These are phyloP conservation scores for Spatula versicolor DNA, from an alignment of 2,797 vertebrate genomes.

Conservation along the genomic window DNA sequence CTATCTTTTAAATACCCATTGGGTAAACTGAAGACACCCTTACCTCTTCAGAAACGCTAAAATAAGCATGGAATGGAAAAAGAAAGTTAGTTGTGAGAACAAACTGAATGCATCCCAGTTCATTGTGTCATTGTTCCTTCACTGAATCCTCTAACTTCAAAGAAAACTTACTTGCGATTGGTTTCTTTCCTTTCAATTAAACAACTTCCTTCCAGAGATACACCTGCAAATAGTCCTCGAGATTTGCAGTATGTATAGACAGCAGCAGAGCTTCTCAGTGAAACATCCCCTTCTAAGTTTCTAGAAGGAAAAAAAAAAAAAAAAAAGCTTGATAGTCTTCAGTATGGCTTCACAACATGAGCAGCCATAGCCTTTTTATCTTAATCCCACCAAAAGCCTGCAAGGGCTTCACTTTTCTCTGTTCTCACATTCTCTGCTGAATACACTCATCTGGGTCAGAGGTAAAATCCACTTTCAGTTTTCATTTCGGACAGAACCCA, in stretches of 20 bases:
- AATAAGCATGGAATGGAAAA: background rate
- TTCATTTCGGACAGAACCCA: background rate
- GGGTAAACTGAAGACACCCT: background rate
- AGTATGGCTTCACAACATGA: background rate
- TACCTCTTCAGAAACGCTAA: background rate
- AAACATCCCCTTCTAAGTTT: slow-evolving; percentile 93
- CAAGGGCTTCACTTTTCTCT: background rate
- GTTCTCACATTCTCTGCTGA: background rate
- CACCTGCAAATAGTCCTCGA: slow-evolving; percentile 91
- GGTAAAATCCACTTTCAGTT: background rate
- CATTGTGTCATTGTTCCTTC: background rate
- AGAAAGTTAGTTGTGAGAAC: too few species aligned
- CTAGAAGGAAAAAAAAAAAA: slow-evolving; percentile 71
- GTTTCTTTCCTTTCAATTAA: slow-evolving; percentile 96
- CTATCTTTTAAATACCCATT: background rate
- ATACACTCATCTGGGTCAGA: background rate
- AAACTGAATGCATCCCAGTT: background rate
- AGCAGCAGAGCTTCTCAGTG: slow-evolving; percentile 89
- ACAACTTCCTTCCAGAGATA: slow-evolving; percentile 93
- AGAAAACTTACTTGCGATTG: slow-evolving; percentile 89
- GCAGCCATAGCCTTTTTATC: background rate
- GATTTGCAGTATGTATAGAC: slow-evolving; percentile 95
- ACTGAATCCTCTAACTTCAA: background rate
- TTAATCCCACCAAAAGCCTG: background rate
- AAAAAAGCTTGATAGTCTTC: background rate